Evolutionary conservation across 2,888 invertebrate genomes (phyloP).

Genomic region (Chalcosyrphus nemorum): DNA sequence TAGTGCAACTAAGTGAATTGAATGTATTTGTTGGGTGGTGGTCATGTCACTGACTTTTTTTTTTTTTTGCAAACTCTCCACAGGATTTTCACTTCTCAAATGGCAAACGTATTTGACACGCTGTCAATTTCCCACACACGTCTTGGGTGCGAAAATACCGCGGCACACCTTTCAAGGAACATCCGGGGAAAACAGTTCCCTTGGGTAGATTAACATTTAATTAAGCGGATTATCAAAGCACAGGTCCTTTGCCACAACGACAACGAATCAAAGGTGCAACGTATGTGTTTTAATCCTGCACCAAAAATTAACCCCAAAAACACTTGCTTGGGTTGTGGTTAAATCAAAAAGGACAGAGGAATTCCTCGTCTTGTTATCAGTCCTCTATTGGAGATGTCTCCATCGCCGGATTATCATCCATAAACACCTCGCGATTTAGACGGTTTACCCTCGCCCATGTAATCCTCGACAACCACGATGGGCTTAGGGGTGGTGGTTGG

Average conservation of each 20-base stretch:
- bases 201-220: conserved; percentile 58
- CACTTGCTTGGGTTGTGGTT: conserved; percentile 13
- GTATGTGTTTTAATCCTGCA: conserved; percentile 38
- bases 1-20: conserved; percentile 41
- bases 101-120: conserved; percentile 29
- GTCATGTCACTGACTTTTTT: conserved; percentile 40
- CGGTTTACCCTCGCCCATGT: not conserved
- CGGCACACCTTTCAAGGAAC: conserved; percentile 16
- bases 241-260: conserved; percentile 15
- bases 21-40: conserved; percentile 7
- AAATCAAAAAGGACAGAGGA: conserved; percentile 16
- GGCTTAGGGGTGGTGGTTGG: not conserved
- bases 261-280: conserved; percentile 4
- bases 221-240: conserved; percentile 45
- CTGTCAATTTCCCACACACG: conserved; percentile 7
- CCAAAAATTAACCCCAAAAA: not conserved
- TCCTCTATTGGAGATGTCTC: conserved; percentile 24
- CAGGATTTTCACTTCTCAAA: conserved; percentile 1
- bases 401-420: conserved; percentile 24
- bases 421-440: conserved; percentile 43
- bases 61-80: not conserved
- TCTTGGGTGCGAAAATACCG: conserved; percentile 6
- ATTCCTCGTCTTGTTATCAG: conserved; percentile 26
- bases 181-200: not conserved
- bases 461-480: conserved; percentile 8